phyloP scores from a whole-genome alignment of 2,113 vertebrate genomes.

The Oreocharis arfaki region DNA sequence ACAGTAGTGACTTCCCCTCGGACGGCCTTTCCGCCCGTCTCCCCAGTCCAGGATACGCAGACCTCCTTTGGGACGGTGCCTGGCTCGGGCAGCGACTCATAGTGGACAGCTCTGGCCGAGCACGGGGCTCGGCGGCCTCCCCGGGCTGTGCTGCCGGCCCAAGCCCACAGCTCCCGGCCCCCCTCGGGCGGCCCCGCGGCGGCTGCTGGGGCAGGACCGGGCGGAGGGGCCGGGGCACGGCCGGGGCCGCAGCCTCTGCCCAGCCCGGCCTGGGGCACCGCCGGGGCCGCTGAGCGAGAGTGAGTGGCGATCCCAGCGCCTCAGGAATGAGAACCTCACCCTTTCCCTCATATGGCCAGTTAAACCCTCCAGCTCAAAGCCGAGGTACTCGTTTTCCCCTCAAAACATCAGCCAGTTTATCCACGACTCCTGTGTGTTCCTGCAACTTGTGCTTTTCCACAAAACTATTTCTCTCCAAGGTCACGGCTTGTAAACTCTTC shows the following conservation, averaged over 20 bases:
- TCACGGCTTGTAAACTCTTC: not conserved
- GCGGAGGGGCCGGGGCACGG: no score
- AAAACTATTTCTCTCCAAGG: not conserved
- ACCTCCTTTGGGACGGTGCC: not conserved
- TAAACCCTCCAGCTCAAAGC: not conserved
- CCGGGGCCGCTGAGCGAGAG: rapidly evolving
- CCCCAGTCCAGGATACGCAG: rapidly evolving
- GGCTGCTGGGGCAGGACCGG: not conserved
- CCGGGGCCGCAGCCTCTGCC: no score
- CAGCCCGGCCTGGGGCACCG: not conserved
- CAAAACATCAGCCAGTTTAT: not conserved
- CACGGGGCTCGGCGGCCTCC: not conserved
- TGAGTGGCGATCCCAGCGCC: not conserved
- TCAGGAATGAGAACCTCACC: not conserved
- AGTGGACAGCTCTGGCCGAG: not conserved
- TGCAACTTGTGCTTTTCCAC: not conserved
- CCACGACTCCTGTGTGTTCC: not conserved
- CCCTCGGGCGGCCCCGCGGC: not conserved
- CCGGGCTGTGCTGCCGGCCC: not conserved
- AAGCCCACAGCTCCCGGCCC: not conserved
- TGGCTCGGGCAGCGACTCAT: not conserved
- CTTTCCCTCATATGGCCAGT: not conserved
- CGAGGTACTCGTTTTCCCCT: not conserved
- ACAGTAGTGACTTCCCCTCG: not conserved
- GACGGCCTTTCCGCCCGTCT: not conserved